Evolutionary conservation across 2,888 invertebrate genomes (phyloP), one percentile per base, ranked within the genome.

Genomic region (Acronicta psi): DNA sequence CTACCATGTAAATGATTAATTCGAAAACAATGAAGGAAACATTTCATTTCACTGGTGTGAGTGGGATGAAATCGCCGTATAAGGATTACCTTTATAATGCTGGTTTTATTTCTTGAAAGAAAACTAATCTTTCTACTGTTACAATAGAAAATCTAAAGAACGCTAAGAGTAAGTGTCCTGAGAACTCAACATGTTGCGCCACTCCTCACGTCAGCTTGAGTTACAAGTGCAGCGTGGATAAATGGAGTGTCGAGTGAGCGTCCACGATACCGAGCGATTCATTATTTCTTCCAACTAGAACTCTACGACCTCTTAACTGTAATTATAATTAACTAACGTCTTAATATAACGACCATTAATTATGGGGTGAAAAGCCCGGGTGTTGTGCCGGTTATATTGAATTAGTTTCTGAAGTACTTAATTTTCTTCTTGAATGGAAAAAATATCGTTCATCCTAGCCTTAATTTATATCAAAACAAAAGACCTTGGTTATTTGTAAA

Each of bases 161-260:
- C 17, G 34, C 16, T 13, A 42, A 52, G 54, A 61, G 31, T 47
- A 62, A 41, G 61, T 45, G 52, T 57, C 58, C 65, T 54, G 50
- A 51, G 53, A 70, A 64, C 20, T 51, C 53, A 44, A 54, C 70
- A 51, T 54, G 70, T 69, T 69, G 70, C 57, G 34, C 58, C 17
- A 38, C 45, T 46, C 42, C 46, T 46, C 53, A 45, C 45, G 45
- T 62, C 68, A 69, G 54, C 42, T 55, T 49, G 59, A 56, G 52
- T 58, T 55, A 59, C 58, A 61, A 57, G 58, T 71, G 54, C 49
- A 52, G 52, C 72, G 57, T 58, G 51, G 45, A 71, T 71, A 67
- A 67, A 72, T 72, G 49, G 34, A 71, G 67, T 71, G 51, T 37
- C 66, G 38, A 59, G 57, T 29, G 54, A 59, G 57, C 34, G 54